phyloP scores from a whole-genome alignment of 2,797 vertebrate genomes.

The Zalophus californianus region DNA sequence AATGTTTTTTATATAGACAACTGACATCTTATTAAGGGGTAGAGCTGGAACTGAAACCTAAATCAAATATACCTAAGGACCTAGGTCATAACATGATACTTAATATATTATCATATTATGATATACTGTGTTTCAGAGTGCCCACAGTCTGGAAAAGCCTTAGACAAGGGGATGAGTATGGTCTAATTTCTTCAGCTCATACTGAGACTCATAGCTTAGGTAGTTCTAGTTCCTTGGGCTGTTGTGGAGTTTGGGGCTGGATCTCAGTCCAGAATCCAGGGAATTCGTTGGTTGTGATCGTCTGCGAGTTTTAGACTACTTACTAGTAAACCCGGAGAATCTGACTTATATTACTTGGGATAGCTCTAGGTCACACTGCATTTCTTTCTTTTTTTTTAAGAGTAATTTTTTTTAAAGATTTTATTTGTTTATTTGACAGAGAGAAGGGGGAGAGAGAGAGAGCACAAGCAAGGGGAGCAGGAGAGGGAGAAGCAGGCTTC shows the following conservation, averaged over 20 bases:
- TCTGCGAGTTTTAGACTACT: background rate
- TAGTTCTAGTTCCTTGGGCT: background rate
- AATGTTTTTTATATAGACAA: background rate
- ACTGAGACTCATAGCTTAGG: background rate
- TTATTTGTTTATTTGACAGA: too few relatives aligned
- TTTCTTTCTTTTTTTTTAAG: background rate
- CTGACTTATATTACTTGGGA: background rate
- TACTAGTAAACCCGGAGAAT: background rate
- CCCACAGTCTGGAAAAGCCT: background rate
- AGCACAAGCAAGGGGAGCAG: too few relatives aligned
- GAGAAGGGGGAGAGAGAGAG: too few relatives aligned
- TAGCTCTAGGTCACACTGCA: background rate
- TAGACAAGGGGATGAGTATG: background rate
- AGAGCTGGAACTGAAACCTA: background rate
- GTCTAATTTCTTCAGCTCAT: background rate
- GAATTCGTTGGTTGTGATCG: background rate
- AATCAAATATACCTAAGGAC: background rate
- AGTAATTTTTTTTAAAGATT: too few relatives aligned
- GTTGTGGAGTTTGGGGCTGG: background rate
- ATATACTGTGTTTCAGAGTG: background rate
- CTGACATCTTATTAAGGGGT: background rate
- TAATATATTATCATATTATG: background rate
- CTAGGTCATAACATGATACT: background rate
- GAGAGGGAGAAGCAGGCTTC: too few relatives aligned
- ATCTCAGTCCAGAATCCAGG: background rate